Percentiles rank a stretch among this genome's conserved stretches.
phyloP scores from a whole-genome alignment of 2,888 invertebrate species.

The Odontothrips loti region DNA sequence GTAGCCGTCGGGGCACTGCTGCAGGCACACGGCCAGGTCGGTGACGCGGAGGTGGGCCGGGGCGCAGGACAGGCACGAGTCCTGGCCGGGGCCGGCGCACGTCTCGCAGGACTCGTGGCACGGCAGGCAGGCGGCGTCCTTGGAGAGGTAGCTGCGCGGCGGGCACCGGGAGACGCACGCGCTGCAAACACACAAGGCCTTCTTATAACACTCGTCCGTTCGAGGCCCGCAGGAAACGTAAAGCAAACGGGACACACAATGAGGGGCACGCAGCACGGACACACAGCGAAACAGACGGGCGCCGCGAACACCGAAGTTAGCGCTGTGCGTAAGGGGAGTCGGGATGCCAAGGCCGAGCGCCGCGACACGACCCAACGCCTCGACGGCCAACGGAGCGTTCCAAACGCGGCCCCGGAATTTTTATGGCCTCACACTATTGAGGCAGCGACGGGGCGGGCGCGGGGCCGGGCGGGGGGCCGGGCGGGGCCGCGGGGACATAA shows the following conservation, averaged over 20 bases:
- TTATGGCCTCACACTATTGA: slow-evolving; percentile 19
- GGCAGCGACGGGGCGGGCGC: neutral
- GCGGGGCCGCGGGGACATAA: neutral
- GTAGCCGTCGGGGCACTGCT: slow-evolving; percentile 25
- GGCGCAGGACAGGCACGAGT: slow-evolving; percentile 21
- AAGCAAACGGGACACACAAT: neutral
- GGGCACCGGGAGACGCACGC: slow-evolving; percentile 13
- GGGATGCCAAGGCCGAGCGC: too few relatives aligned
- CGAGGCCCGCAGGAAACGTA: neutral
- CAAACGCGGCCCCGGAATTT: neutral
- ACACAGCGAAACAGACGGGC: too few relatives aligned
- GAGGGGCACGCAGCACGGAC: too few relatives aligned
- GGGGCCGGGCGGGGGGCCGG: too few relatives aligned
- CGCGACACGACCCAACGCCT: too few relatives aligned
- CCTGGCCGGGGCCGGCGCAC: neutral
- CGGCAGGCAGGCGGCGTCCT: slow-evolving; percentile 20
- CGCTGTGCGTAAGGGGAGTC: too few relatives aligned
- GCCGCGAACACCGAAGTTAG: too few relatives aligned
- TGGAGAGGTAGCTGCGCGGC: slow-evolving; percentile 13
- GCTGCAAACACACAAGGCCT: neutral
- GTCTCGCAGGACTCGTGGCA: slow-evolving; percentile 25
- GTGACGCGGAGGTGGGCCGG: neutral
- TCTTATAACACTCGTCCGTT: neutral
- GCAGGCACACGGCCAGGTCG: slow-evolving; percentile 10
- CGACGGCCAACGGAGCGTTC: too few relatives aligned